A percentile compares a stretch with the other conserved stretches of the same genome.
phyloP scores from a whole-genome alignment of 2,797 vertebrate genomes.

The Tolypeutes matacus region DNA sequence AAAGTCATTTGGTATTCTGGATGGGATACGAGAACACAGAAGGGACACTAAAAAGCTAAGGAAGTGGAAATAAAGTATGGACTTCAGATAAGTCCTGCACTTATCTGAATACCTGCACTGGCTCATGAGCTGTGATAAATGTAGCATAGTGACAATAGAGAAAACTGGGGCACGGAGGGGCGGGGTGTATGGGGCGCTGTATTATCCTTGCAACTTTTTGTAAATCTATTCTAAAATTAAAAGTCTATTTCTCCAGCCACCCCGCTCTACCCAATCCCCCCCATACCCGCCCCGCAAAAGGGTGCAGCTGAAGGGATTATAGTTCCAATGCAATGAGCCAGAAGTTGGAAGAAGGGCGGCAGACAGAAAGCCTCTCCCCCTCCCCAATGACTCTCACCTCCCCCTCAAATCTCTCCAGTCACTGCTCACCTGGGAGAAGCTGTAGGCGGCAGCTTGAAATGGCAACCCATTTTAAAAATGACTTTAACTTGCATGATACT shows the following conservation, averaged over 20 bases:
- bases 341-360: rapidly evolving
- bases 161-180: rapidly evolving
- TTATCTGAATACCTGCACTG: rapidly evolving
- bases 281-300: not conserved
- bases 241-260: not conserved
- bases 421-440: not conserved
- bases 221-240: not conserved
- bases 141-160: not conserved
- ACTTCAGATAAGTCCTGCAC: too few relatives aligned
- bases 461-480: not conserved
- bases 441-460: not conserved
- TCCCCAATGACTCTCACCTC: rapidly evolving
- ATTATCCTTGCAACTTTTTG: not conserved
- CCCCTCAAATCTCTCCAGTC: not conserved
- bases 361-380: too few relatives aligned
- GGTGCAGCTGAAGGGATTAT: not conserved
- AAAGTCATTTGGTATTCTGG: rapidly evolving
- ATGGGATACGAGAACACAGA: not conserved
- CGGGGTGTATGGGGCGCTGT: rapidly evolving
- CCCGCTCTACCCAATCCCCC: too few relatives aligned
- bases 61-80: not conserved
- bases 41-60: too few relatives aligned
- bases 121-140: not conserved
- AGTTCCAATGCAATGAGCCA: rapidly evolving
- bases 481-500: too few relatives aligned